phyloP scores from a whole-genome alignment of 2,888 invertebrate species.

The Apeira syringaria region DNA sequence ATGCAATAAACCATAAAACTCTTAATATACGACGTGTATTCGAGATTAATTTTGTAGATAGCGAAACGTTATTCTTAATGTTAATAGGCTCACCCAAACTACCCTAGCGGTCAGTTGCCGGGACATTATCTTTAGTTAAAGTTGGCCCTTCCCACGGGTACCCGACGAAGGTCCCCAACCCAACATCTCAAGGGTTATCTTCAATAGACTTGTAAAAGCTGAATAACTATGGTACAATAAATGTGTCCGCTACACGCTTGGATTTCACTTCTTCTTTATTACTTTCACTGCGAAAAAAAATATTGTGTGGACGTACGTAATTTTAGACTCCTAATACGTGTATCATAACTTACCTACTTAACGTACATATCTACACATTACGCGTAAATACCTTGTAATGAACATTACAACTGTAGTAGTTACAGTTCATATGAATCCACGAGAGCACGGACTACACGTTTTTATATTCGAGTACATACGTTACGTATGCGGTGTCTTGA shows the following conservation, averaged over 20 bases:
- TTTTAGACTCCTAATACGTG: too few relatives aligned
- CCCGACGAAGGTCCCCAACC: slow-evolving; percentile 50
- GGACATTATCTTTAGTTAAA: slow-evolving; percentile 46
- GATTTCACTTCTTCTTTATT: slow-evolving; percentile 20
- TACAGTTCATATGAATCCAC: too few relatives aligned
- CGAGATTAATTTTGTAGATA: slow-evolving; percentile 5
- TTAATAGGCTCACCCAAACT: slow-evolving; percentile 34
- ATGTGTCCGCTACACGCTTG: slow-evolving; percentile 36
- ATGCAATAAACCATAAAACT: too few relatives aligned
- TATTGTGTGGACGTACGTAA: too few relatives aligned
- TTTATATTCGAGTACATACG: too few relatives aligned
- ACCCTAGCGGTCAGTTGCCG: slow-evolving; percentile 46
- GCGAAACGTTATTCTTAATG: slow-evolving; percentile 19
- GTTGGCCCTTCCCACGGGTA: slow-evolving; percentile 36
- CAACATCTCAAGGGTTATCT: slow-evolving; percentile 52
- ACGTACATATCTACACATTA: too few relatives aligned
- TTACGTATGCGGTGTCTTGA: too few relatives aligned
- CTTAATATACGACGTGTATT: neutral
- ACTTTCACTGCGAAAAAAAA: too few relatives aligned
- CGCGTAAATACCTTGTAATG: too few relatives aligned
- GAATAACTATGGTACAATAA: slow-evolving; percentile 39
- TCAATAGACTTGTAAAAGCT: slow-evolving; percentile 52
- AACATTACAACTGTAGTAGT: too few relatives aligned
- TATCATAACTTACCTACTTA: too few relatives aligned
- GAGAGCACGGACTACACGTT: too few relatives aligned